Conservation (phyloP, 1,140 invertebrate species). For the Hyles euphorbiae region DNA sequence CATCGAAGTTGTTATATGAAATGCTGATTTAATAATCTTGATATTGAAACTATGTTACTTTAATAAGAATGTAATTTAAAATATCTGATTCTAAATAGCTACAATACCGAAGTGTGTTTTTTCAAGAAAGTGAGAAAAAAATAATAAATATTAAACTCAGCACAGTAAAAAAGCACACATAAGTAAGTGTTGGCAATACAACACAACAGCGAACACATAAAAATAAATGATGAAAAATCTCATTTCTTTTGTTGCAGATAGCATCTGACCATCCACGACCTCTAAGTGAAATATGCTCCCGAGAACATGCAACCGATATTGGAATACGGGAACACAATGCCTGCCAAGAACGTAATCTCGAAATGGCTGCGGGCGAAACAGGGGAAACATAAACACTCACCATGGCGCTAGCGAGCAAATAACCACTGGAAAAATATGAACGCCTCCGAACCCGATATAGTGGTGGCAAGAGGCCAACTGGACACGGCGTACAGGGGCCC, state of each 20-base stretch:
- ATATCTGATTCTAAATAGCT: no score
- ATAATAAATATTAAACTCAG: no score
- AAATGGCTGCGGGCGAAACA: constrained; percentile 67
- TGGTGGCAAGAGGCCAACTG: constrained; percentile 62
- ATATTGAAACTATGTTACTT: no score
- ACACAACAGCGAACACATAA: background rate
- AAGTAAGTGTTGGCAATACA: no score
- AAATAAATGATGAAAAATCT: background rate
- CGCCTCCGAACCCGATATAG: constrained; percentile 52
- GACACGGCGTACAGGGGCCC: constrained; percentile 52
- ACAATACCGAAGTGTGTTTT: no score
- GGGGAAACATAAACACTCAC: constrained; percentile 65
- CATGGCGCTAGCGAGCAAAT: constrained; percentile 61
- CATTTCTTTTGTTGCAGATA: constrained; percentile 45
- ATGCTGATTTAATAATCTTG: no score
- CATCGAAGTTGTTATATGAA: no score
- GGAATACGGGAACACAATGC: constrained; percentile 54
- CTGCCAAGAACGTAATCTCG: constrained; percentile 64
- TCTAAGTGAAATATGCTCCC: constrained; percentile 44
- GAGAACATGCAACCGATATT: constrained; percentile 51
- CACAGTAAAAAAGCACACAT: no score
- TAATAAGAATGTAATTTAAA: no score
- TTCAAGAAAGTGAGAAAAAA: no score
- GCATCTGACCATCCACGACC: constrained; percentile 20
- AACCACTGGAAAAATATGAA: constrained; percentile 67